A percentile compares a stretch with the other conserved stretches of the same genome.
Conservation (phyloP, 1,140 invertebrate species). For the Harlomillsia oculata region DNA sequence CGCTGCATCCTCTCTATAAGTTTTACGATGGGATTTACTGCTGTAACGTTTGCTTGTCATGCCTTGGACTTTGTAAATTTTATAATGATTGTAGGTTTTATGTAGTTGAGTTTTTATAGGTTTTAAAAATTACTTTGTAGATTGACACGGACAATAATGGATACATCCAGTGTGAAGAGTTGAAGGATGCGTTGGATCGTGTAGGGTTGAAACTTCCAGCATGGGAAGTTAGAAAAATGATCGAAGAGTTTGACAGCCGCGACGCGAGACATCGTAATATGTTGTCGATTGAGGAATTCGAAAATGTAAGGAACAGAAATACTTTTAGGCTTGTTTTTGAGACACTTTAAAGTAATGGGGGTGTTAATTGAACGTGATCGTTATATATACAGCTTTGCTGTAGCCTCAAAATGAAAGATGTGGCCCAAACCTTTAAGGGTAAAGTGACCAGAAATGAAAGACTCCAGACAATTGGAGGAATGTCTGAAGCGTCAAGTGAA, state of each 20-base stretch:
- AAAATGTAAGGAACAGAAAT: constrained; percentile 45
- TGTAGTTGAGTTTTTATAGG: no score
- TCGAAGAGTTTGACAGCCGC: constrained; percentile 67
- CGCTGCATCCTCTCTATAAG: no score
- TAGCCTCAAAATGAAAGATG: constrained; percentile 78
- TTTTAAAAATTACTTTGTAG: no score
- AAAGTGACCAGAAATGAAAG: constrained; percentile 88
- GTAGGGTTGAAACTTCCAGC: constrained; percentile 88
- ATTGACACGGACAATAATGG: constrained; percentile 85
- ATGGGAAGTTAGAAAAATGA: constrained; percentile 82
- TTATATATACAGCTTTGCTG: constrained; percentile 58
- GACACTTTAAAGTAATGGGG: no score
- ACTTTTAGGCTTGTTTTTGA: background rate
- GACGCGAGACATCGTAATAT: constrained; percentile 64
- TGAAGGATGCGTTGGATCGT: constrained; percentile 78
- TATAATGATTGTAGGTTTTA: no score
- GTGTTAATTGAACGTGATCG: no score
- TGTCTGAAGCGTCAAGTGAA: constrained; percentile 88
- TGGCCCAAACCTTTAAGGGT: constrained; percentile 78
- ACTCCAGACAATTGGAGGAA: constrained; percentile 81
- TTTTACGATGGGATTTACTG: no score
- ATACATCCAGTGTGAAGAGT: constrained; percentile 75
- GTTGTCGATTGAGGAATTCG: constrained; percentile 75
- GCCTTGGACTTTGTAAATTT: no score
- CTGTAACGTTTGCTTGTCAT: no score